A percentile compares a stretch with the other conserved stretches of the same genome.
Conservation (phyloP, 2,113 vertebrate genomes). For the Podarcis cretensis region DNA sequence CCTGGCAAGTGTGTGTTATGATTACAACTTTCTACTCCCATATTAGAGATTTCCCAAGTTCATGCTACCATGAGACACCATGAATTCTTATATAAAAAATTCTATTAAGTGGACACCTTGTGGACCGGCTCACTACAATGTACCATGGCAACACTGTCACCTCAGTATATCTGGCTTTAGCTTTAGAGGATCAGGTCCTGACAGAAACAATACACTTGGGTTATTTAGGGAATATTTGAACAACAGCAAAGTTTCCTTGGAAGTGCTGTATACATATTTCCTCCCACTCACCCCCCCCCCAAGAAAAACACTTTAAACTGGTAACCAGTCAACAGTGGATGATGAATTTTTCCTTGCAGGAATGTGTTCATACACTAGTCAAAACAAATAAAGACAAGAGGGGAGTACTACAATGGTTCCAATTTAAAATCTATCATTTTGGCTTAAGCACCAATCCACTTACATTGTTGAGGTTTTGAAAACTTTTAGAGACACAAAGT, state of each 20-base stretch:
- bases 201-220: neutral
- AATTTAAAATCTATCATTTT: constrained; percentile 48
- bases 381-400: constrained; percentile 12
- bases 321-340: neutral
- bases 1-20: too few relatives aligned
- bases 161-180: neutral
- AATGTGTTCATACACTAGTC: neutral
- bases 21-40: too few relatives aligned
- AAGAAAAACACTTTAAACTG: neutral
- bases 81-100: neutral
- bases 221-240: neutral
- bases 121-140: neutral
- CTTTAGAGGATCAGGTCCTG: neutral
- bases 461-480: constrained; percentile 8
- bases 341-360: constrained; percentile 11
- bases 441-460: neutral
- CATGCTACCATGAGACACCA: neutral
- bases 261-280: constrained; percentile 1
- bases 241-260: neutral
- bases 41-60: too few relatives aligned
- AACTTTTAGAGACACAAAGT: neutral
- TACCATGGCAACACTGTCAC: neutral
- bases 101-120: too few relatives aligned
- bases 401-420: neutral
- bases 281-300: neutral